Conservation (phyloP, 2,797 vertebrate genomes). For the Tokudaia tokunoshimensis region DNA sequence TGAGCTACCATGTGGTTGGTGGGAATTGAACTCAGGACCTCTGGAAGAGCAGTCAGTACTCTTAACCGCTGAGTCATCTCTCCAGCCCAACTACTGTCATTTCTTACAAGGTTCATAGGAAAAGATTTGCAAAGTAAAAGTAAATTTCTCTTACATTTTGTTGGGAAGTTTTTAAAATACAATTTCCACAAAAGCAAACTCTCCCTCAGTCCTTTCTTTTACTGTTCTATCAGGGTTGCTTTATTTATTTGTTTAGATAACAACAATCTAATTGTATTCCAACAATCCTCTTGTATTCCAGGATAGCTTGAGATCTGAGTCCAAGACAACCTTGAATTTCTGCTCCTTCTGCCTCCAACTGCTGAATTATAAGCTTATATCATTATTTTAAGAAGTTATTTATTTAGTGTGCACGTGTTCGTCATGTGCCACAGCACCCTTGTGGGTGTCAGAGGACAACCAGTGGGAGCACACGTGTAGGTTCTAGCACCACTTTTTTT, state of each 20-base stretch:
- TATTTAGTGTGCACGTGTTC: background rate
- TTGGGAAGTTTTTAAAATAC: background rate
- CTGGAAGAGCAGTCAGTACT: too few relatives aligned
- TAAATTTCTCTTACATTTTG: background rate
- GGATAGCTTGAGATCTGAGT: too few relatives aligned
- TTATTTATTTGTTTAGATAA: background rate
- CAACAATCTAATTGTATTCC: too few relatives aligned
- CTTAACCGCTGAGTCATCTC: background rate
- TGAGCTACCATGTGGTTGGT: too few relatives aligned
- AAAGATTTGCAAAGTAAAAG: slow-evolving; percentile 50
- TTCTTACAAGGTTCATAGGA: background rate
- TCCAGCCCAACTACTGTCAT: too few relatives aligned
- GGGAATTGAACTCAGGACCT: too few relatives aligned
- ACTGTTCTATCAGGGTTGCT: background rate
- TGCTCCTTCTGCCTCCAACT: background rate
- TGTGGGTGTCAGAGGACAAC: background rate
- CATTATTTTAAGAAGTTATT: background rate
- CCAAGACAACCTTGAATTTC: background rate
- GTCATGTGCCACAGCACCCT: background rate
- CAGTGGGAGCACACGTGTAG: background rate
- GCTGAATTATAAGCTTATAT: background rate
- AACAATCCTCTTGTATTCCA: background rate
- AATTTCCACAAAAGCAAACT: slow-evolving; percentile 52
- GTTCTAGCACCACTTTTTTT: background rate
- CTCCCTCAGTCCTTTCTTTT: background rate